phyloP scores from a whole-genome alignment of 2,113 vertebrate species.

The Elgaria multicarinata region DNA sequence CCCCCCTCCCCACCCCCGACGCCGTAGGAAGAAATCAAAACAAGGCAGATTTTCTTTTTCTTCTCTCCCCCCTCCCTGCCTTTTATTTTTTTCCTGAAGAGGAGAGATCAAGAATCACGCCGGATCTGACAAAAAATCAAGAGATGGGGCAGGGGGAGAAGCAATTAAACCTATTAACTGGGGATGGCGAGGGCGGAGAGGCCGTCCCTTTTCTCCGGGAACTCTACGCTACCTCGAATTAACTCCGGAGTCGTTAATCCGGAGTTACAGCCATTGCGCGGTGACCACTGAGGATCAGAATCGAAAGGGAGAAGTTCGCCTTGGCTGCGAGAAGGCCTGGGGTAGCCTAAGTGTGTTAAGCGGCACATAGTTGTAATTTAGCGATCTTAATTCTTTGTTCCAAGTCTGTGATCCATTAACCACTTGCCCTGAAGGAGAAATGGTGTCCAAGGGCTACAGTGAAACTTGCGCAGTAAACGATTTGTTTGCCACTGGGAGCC shows the following conservation, averaged over 20 bases:
- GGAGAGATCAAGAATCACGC: not conserved
- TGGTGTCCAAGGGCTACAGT: not conserved
- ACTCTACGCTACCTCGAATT: not conserved
- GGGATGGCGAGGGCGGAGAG: not conserved
- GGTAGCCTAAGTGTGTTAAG: no score
- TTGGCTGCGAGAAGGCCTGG: not conserved
- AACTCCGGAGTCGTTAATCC: not conserved
- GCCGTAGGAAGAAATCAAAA: conserved; percentile 54
- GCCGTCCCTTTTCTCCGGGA: not conserved
- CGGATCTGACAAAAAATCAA: not conserved
- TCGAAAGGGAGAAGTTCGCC: not conserved
- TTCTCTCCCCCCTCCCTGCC: not conserved
- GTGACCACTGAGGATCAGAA: not conserved
- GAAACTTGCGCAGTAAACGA: not conserved
- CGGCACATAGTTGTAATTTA: not conserved
- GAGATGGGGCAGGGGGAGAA: not conserved
- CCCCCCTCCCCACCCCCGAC: conserved; percentile 19
- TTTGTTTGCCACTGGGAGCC: no score
- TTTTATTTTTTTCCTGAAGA: not conserved
- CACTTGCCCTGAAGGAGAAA: not conserved
- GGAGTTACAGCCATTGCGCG: not conserved
- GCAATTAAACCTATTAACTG: not conserved
- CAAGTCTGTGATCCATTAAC: not conserved
- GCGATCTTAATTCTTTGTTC: not conserved
- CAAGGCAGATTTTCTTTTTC: not conserved